Evolutionary conservation across 2,797 vertebrate genomes (phyloP).

Genomic region (Anableps anableps): DNA sequence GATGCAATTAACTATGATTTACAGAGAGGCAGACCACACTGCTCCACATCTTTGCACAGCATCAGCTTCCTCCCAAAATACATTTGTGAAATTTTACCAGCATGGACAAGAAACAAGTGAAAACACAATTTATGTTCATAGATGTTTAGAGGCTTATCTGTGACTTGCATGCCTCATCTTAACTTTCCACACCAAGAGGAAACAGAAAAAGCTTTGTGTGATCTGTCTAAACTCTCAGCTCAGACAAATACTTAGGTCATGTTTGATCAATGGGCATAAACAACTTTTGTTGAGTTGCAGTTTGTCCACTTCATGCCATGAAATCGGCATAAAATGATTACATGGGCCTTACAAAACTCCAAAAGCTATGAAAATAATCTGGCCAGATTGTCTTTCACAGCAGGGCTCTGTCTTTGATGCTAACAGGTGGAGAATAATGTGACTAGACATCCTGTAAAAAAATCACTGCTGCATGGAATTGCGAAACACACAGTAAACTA

Average conservation of each 20-base stretch:
- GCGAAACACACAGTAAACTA: slow-evolving; percentile 21
- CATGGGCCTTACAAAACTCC: slow-evolving; percentile 62
- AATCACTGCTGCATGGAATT: slow-evolving; percentile 10
- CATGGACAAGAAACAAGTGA: neutral
- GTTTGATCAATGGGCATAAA: slow-evolving; percentile 19
- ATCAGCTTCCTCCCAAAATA: neutral
- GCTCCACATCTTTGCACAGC: neutral
- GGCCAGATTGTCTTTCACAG: slow-evolving; percentile 58
- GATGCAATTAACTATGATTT: neutral
- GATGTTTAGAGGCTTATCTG: slow-evolving; percentile 3
- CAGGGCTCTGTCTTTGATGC: slow-evolving; percentile 35
- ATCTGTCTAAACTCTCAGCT: slow-evolving; percentile 44
- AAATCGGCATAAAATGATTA: slow-evolving; percentile 67
- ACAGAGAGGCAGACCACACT: neutral
- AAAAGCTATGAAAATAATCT: slow-evolving; percentile 64
- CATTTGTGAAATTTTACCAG: neutral
- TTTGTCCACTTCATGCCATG: slow-evolving; percentile 42
- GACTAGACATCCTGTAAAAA: slow-evolving; percentile 40
- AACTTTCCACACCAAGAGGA: slow-evolving; percentile 32
- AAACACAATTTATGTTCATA: slow-evolving; percentile 2
- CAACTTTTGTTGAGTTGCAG: slow-evolving; percentile 5
- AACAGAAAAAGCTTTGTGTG: slow-evolving; percentile 59
- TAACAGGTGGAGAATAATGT: slow-evolving; percentile 63
- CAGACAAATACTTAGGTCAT: slow-evolving; percentile 31
- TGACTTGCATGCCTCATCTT: slow-evolving; percentile 19